Conservation (phyloP, 2,888 invertebrate genomes). For the Drymonia ruficornis region DNA sequence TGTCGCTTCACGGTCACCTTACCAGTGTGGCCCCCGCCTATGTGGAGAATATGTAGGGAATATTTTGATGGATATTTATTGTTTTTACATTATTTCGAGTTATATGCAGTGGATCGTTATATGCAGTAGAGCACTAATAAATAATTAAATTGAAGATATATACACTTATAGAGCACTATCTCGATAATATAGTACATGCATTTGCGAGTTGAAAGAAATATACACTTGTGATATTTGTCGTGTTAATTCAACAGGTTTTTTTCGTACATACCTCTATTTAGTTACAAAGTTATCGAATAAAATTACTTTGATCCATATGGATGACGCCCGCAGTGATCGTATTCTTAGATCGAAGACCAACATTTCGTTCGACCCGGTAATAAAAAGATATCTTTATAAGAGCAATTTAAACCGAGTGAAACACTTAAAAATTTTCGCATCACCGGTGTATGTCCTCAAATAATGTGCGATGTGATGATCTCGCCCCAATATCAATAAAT, state of each 20-base stretch:
- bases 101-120: too few relatives aligned
- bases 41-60: too few relatives aligned
- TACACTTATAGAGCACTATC: too few relatives aligned
- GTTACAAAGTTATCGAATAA: slow-evolving; percentile 18
- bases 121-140: too few relatives aligned
- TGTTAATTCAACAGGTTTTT: not conserved
- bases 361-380: slow-evolving; percentile 29
- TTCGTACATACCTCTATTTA: not conserved
- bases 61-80: too few relatives aligned
- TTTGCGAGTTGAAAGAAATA: not conserved
- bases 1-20: too few relatives aligned
- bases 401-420: not conserved
- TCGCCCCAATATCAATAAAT: slow-evolving; percentile 1
- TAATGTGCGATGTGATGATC: slow-evolving; percentile 3
- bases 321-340: slow-evolving; percentile 19
- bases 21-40: too few relatives aligned
- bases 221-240: not conserved
- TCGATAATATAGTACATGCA: too few relatives aligned
- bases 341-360: slow-evolving; percentile 19
- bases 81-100: too few relatives aligned
- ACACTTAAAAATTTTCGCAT: not conserved
- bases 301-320: slow-evolving; percentile 27
- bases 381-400: slow-evolving; percentile 8
- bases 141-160: too few relatives aligned
- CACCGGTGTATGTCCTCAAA: not conserved